Base-by-base conservation (phyloP, 2,113 vertebrate species). In the Podarcis cretensis region DNA sequence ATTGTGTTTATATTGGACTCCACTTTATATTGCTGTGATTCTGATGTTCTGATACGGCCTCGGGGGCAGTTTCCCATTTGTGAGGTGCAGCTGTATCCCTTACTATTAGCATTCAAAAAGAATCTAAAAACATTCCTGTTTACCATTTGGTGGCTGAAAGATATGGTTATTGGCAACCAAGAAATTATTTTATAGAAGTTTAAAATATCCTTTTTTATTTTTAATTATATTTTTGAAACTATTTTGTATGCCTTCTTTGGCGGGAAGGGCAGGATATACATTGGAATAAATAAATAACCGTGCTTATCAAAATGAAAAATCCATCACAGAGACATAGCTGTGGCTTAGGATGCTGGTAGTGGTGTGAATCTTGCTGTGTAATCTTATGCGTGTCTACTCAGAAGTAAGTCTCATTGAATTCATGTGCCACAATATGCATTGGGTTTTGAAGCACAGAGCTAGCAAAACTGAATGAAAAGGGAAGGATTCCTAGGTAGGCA, bases 281-380 rank as follows among this genome's bases (percentile, higher is more conserved):
- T 14, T 63, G 13, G 13, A 63, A 63, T 63, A 16, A 63, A 18
- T 63, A 63, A 63, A 63, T 63, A 0, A 43, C 81, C 10, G 25
- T 0, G 1, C 48, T 81, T 74, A 0, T 0, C 21, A n/a, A 23
- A 35, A 0, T 9, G 27, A 86, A 30, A 54, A n/a, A 23, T 5
- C 27, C 3, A 32, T 7, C 6, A 10, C 40, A 30, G 30, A 74
- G 66, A 37, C 3, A 74, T 35, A 54, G 43, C 27, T 23, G 68
- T 12, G 27, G 23, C 5, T 79, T 5, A 59, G 43, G 23, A n/a
- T 84, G 25, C 10, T 59, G 78, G 37, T 21, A 35, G 59, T 63
- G 16, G 18, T 63, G 1, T 14, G 21, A 69, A 69, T 27, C 66
- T 69, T 8, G 23, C 20, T 25, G 66, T 27, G 25, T 27, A 69